Percentiles rank a stretch among this genome's conserved stretches.
phyloP scores from a whole-genome alignment of 2,888 invertebrate species.

The Drosophila formosana region DNA sequence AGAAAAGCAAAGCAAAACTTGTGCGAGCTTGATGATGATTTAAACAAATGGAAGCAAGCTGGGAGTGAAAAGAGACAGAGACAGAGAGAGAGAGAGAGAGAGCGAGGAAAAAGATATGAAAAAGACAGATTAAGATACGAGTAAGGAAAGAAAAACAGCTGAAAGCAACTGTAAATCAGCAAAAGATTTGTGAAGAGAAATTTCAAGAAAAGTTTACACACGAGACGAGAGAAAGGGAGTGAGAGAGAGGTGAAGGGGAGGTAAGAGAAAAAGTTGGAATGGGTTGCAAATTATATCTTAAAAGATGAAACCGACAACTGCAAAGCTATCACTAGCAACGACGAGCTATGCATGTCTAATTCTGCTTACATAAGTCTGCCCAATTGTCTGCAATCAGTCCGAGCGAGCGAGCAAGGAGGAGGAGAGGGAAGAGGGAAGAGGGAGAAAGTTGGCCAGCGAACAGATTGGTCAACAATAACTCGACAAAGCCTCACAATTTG shows the following conservation, averaged over 20 bases:
- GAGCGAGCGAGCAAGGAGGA: not conserved
- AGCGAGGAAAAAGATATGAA: not conserved
- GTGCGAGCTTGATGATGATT: slow-evolving; percentile 1
- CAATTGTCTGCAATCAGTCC: slow-evolving; percentile 19
- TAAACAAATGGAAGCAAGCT: not conserved
- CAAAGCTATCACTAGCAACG: slow-evolving; percentile 41
- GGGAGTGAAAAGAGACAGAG: not conserved
- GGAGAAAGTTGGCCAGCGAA: slow-evolving; percentile 15
- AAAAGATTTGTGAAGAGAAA: slow-evolving; percentile 43
- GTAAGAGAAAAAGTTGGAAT: not conserved
- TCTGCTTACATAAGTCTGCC: slow-evolving; percentile 42
- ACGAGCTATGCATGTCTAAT: slow-evolving; percentile 55
- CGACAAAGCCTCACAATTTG: slow-evolving; percentile 72
- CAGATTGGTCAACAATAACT: slow-evolving; percentile 75
- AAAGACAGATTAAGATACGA: not conserved
- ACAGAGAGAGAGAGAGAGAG: not conserved
- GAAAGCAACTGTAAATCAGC: slow-evolving; percentile 35
- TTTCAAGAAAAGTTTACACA: slow-evolving; percentile 45
- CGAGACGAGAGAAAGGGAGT: not conserved
- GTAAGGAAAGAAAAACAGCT: slow-evolving; percentile 16
- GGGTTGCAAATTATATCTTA: slow-evolving; percentile 30
- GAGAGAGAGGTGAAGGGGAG: not conserved
- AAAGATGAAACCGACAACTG: slow-evolving; percentile 42
- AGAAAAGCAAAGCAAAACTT: slow-evolving; percentile 5
- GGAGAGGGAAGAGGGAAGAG: not conserved